Conservation (phyloP, 2,888 invertebrate genomes). For the Agonopterix alstromeriana region DNA sequence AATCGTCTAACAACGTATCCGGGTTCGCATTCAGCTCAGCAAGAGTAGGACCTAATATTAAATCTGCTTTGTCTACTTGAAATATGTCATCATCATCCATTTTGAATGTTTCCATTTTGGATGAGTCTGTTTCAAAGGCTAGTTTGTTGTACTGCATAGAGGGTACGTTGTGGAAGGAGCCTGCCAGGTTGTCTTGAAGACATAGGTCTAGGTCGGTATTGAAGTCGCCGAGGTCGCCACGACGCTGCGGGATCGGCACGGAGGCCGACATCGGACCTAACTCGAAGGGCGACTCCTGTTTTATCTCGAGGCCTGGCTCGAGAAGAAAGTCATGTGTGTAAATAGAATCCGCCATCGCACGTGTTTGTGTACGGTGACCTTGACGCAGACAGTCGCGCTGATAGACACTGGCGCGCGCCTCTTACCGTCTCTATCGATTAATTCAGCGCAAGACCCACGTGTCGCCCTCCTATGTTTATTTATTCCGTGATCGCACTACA, state of each 20-base stretch:
- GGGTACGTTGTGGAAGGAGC: slow-evolving; percentile 58
- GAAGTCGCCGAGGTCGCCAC: slow-evolving; percentile 66
- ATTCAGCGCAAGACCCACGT: slow-evolving; percentile 64
- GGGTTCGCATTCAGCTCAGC: slow-evolving; percentile 92
- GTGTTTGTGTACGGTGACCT: slow-evolving; percentile 70
- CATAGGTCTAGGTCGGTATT: slow-evolving; percentile 75
- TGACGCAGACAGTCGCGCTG: slow-evolving; percentile 69
- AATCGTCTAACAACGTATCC: slow-evolving; percentile 87
- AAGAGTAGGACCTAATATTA: slow-evolving; percentile 88
- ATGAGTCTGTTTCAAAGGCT: slow-evolving; percentile 56
- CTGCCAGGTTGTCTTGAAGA: slow-evolving; percentile 63
- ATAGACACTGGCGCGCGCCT: slow-evolving; percentile 72
- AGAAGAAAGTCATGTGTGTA: slow-evolving; percentile 80
- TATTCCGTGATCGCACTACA: slow-evolving; percentile 26
- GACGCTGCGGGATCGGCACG: slow-evolving; percentile 79
- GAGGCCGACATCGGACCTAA: slow-evolving; percentile 73
- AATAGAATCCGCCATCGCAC: slow-evolving; percentile 80
- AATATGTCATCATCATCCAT: slow-evolving; percentile 94
- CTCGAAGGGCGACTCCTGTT: slow-evolving; percentile 77
- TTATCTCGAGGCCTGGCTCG: slow-evolving; percentile 78
- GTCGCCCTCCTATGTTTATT: slow-evolving; percentile 52
- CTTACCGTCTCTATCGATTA: slow-evolving; percentile 67
- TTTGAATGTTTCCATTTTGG: slow-evolving; percentile 80
- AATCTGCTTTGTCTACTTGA: slow-evolving; percentile 90
- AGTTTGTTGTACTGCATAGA: slow-evolving; percentile 57